Evolutionary conservation across 2,113 vertebrate genomes (phyloP), one percentile per base, ranked within the genome.

Genomic region (Peucedramus taeniatus): DNA sequence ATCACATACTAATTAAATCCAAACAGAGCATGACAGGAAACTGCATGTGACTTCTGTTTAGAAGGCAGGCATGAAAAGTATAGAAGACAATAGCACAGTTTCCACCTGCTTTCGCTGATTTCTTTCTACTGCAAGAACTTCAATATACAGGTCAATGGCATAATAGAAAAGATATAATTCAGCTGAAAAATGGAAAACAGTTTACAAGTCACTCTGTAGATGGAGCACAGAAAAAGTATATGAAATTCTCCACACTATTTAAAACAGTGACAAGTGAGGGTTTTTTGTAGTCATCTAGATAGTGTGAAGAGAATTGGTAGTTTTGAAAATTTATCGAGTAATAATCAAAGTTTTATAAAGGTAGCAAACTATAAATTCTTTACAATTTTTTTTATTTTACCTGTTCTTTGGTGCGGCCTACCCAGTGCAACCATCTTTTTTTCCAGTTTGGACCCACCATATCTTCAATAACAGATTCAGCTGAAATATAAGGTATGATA

Each of bases 401-500:
- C 99, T 99, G 99, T 37, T 99, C 99, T 95, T 99, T 98, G 61
- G 98, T 97, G 30, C 99, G 98, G 82, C 98, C 98, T 74, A 68
- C 98, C 99, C 99, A 99, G 91, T 98, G 96, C 18, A 99, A 21
- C 99, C 99, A 99, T n/a, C 99, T 98, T 96, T 99, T 98, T 95
- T 98, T 99, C 99, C 99, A 99, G 71, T 98, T 98, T 84, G 99
- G 99, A 40, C 99, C 99, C 64, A 99, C 98, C 99, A 99, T 99
- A 96, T 99, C 99, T 91, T 97, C 97, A 95, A 99, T 99, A 87
- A 99, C 98, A 22, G 98, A 99, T 78, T 99, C 99, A 89, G 99
- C 99, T 99, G 83, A 65, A 93, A 94, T 63, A 71, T 39, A 8
- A 83, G 50, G 66, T 6, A 16, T 11, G 28, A 7, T 44, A 54